Evolutionary conservation across 1,140 invertebrate genomes (phyloP).

Genomic region (Planococcus citri): DNA sequence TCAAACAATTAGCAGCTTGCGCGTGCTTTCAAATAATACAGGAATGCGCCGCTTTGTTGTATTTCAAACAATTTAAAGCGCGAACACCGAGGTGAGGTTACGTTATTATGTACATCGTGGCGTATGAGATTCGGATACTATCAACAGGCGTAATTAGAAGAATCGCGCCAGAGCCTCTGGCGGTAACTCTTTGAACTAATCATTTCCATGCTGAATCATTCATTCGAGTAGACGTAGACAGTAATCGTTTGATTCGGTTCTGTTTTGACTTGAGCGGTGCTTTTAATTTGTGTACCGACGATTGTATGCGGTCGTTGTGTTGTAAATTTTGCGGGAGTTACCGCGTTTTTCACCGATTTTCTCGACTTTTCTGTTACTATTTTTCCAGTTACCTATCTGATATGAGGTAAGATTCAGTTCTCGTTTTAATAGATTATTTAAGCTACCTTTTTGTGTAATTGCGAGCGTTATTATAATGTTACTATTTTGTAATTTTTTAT

Average conservation of each 20-base stretch:
- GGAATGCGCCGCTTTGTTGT: constrained; percentile 5
- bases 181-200: not conserved
- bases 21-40: not conserved
- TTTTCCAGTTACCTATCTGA: no score
- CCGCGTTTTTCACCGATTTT: not conserved
- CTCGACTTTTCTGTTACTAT: no score
- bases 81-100: not conserved
- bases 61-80: not conserved
- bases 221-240: constrained; percentile 2
- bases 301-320: not conserved
- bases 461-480: no score
- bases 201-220: constrained; percentile 2
- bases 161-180: not conserved
- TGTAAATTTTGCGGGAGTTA: not conserved
- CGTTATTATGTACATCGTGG: constrained; percentile 5
- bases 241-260: constrained; percentile 1
- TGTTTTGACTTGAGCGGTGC: not conserved
- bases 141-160: constrained; percentile 6
- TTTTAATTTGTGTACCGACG: not conserved
- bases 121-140: not conserved
- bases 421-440: no score
- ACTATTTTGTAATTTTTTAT: no score
- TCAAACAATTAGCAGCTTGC: not conserved
- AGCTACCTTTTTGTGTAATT: no score
- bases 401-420: no score